Conservation (phyloP, 2,113 vertebrate species). For the Oreochromis tanganicae region DNA sequence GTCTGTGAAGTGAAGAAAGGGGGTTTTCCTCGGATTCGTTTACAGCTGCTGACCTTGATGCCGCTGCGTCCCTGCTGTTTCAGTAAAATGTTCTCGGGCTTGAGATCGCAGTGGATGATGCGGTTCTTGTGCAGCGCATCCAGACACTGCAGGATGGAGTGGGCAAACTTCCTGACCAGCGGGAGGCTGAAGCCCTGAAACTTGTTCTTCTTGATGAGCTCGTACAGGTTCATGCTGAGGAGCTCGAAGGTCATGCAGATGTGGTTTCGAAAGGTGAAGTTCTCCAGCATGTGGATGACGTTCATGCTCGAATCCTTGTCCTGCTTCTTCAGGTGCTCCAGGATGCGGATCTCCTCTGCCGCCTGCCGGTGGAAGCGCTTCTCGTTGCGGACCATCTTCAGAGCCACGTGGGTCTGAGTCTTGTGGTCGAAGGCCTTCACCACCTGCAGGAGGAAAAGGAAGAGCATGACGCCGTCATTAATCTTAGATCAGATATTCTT, state of each 20-base stretch:
- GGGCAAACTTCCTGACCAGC: conserved; percentile 96
- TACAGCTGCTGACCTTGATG: conserved; percentile 75
- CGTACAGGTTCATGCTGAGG: conserved; percentile 99
- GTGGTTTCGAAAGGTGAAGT: conserved; percentile 98
- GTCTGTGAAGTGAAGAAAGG: neutral
- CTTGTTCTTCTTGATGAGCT: conserved; percentile 99
- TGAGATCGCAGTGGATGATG: conserved; percentile 99
- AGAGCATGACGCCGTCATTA: neutral
- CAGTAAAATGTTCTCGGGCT: conserved; percentile 96
- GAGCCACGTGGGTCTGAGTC: conserved; percentile 87
- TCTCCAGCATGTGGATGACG: conserved; percentile 99
- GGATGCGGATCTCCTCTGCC: conserved; percentile 94
- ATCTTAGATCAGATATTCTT: neutral
- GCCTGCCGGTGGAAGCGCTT: conserved; percentile 98
- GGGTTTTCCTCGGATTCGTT: neutral
- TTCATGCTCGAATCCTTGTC: conserved; percentile 98
- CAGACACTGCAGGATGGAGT: conserved; percentile 98
- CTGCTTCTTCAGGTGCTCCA: conserved; percentile 95
- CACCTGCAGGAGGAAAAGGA: conserved; percentile 60
- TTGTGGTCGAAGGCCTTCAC: conserved; percentile 98
- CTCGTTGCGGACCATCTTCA: conserved; percentile 99
- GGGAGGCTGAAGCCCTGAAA: conserved; percentile 99
- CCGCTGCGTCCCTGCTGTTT: conserved; percentile 98
- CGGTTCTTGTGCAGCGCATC: conserved; percentile 95
- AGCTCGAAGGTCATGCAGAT: conserved; percentile 99